Evolutionary conservation across 1,140 invertebrate species (phyloP), one percentile per base, ranked within the genome.

Genomic region (Hyles euphorbiae): DNA sequence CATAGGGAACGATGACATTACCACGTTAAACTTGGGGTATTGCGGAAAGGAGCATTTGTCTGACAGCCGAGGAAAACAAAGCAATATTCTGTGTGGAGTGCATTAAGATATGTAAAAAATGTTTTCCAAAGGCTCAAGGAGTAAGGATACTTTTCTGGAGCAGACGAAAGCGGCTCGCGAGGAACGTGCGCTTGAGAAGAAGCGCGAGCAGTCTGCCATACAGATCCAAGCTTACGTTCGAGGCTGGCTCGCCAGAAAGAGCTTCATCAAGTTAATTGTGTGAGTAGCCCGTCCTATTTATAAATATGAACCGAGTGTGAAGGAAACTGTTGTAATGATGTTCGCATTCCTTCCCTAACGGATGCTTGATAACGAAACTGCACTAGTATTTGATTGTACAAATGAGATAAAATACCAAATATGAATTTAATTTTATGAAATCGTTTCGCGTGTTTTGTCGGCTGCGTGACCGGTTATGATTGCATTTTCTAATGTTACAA

Each of bases 101-200:
- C 40, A 69, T 53, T 55, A 40, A 36, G 43, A 58, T 46, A 47
- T 47, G 43, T 62, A 56, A 11, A 80, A 76, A 65, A 88, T 88
- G 86, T 88, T 85, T 77, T 72, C 83, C 7, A 84, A 86, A 60
- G 72, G 74, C n/a, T 69, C 76, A 58, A 84, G 77, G 6, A 87
- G 70, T 63, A 89, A 89, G 67, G 87, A 89, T 60, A 77, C 75
- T 65, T 96, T 96, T 76, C 89, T 96, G 67, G 94, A 95, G 76
- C 93, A 95, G 72, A 96, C 95, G 3, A 97, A 97, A 88, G 95
- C 94, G 33, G 96, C 96, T 5, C 91, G 97, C 64, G 93, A 93
- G 72, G 95, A 98, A 84, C 91, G 96, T 64, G 96, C 95, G 3
- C 88, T 94, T 52, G 96, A 96, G 72, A 95, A 96, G 81, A 92